Evolutionary conservation across 2,888 invertebrate genomes (phyloP), one percentile per base, ranked within the genome.

Genomic region (Phortica okadai): DNA sequence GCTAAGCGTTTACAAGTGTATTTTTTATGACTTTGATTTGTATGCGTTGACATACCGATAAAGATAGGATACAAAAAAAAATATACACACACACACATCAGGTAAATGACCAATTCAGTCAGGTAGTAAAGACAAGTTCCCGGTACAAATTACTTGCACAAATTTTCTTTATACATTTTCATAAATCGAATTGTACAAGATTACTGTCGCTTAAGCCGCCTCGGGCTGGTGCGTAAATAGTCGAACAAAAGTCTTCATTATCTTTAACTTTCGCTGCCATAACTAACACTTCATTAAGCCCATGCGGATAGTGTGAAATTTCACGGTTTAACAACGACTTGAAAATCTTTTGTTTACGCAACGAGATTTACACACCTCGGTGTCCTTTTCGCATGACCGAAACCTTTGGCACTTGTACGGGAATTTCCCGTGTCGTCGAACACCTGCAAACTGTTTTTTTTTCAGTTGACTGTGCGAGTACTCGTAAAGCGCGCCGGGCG

Each of bases 241-340:
- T 62, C 4, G 10, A 21, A 62, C 16, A 7, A 21, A 11, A 62
- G 21, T 16, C 21, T 62, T 62, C 10, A 21, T 25, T 2, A 56
- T 62, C 58, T 74, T 80, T 66, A 79, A 74, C 79, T 78, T 79
- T 78, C 73, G 77, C 62, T n/a, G 54, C 64, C 50, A 67, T 45
- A 67, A 76, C 66, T 69, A 75, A 78, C 78, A 82, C 79, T 80
- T 83, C 73, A 82, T 76, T n/a, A 5, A 5, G 62, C 21, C 33
- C 62, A 62, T 6, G 16, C 62, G 16, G 81, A 11, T 72, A 83
- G 85, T 87, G 85, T 87, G 87, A 85, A 85, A 78, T 80, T 83
- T 87, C 78, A 85, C 87, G 80, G 84, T 80, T 85, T 85, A 80
- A 64, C 16, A 21, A 50, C 45, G 58, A 64, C 50, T 6, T 44